phyloP scores from a whole-genome alignment of 2,888 invertebrate species.

The Spisula subtruncata region DNA sequence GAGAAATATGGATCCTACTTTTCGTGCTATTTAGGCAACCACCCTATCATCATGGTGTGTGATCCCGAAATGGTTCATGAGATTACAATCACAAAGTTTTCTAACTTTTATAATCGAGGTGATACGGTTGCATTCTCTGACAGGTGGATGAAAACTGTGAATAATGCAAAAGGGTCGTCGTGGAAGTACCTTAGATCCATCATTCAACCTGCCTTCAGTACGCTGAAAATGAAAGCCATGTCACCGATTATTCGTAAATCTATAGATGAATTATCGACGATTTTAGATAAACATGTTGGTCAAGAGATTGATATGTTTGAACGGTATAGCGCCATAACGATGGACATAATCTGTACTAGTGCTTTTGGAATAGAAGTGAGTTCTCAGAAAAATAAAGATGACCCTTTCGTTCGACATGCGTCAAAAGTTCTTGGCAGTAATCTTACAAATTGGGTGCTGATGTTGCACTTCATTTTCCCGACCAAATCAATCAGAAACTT shows the following conservation, averaged over 20 bases:
- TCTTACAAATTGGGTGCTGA: conserved; percentile 37
- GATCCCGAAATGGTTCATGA: conserved; percentile 74
- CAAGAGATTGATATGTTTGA: conserved; percentile 59
- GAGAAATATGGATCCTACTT: conserved; percentile 66
- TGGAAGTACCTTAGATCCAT: conserved; percentile 70
- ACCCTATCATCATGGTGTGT: conserved; percentile 62
- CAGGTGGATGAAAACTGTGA: conserved; percentile 50
- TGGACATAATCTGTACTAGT: conserved; percentile 72
- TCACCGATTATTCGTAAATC: conserved; percentile 46
- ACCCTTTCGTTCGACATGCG: conserved; percentile 68
- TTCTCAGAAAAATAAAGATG: conserved; percentile 69
- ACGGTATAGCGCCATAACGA: conserved; percentile 59
- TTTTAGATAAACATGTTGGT: conserved; percentile 36
- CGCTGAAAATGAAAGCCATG: conserved; percentile 66
- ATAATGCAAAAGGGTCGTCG: conserved; percentile 56
- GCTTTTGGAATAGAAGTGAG: conserved; percentile 74
- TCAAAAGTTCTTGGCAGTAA: conserved; percentile 52
- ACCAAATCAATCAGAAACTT: conserved; percentile 38
- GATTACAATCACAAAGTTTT: conserved; percentile 70
- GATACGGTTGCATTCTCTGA: conserved; percentile 34
- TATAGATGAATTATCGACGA: conserved; percentile 49
- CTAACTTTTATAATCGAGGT: conserved; percentile 70
- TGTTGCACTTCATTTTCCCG: conserved; percentile 60
- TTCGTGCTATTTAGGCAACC: conserved; percentile 66
- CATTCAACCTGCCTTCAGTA: conserved; percentile 65